phyloP scores from a whole-genome alignment of 64 coral and sea anemone genomes.

The Montipora capricornis region DNA sequence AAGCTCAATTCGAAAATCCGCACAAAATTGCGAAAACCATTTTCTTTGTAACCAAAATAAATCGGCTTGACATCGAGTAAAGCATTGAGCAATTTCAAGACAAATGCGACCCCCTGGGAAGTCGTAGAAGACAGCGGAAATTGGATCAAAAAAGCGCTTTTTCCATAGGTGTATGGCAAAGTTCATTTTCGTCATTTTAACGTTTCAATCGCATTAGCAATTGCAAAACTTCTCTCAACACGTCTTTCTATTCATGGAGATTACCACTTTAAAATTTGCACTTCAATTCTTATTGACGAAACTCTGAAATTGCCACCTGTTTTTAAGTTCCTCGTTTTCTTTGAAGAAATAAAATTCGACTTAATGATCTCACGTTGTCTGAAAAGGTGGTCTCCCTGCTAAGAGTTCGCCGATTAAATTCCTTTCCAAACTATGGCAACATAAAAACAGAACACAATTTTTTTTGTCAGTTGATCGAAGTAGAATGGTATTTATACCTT shows the following conservation, averaged over 20 bases:
- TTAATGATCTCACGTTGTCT: not conserved
- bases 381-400: not conserved
- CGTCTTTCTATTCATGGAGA: not conserved
- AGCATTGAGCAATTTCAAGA: not conserved
- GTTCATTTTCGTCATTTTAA: not conserved
- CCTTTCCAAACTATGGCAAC: not conserved
- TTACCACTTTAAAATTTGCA: not conserved
- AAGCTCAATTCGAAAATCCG: not conserved
- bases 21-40: no score
- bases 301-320: constrained; percentile 23
- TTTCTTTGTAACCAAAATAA: no score
- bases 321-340: not conserved
- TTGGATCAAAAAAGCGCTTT: not conserved
- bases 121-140: not conserved
- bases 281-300: not conserved
- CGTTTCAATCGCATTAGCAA: not conserved
- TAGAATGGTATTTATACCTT: not conserved
- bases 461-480: not conserved
- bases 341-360: not conserved
- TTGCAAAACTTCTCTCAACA: not conserved
- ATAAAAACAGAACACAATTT: not conserved
- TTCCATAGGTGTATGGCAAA: not conserved
- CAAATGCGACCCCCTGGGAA: not conserved
- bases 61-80: no score
- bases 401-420: not conserved